Percentiles rank a stretch among this genome's conserved stretches.
Evolutionary conservation across 2,888 invertebrate species (phyloP).

Genomic region (Nipponacmea schrenckii): DNA sequence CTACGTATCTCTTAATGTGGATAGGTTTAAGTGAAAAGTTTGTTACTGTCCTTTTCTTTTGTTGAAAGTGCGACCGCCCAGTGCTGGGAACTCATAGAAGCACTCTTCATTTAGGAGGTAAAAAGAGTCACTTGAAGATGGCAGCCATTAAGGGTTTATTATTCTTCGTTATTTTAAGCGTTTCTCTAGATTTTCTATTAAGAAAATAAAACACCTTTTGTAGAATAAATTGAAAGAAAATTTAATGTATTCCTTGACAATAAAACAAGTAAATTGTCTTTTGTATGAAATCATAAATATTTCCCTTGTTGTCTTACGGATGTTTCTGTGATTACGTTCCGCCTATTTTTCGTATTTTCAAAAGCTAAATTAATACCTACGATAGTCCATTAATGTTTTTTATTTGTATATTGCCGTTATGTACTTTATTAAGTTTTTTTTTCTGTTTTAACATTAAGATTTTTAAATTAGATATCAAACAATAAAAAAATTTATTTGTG

Average conservation of each 20-base stretch:
- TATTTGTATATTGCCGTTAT: no score
- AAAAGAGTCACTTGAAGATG: no score
- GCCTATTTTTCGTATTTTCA: neutral
- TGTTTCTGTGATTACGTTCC: neutral
- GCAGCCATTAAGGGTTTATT: neutral
- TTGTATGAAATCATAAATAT: neutral
- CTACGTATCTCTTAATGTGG: neutral
- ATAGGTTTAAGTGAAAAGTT: conserved; percentile 7
- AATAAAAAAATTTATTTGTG: no score
- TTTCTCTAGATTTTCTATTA: neutral
- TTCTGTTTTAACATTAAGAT: no score
- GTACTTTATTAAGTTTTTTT: no score
- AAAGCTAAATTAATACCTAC: neutral
- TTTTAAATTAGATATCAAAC: no score
- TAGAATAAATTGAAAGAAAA: neutral
- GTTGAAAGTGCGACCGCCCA: neutral
- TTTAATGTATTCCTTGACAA: neutral
- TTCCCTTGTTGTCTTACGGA: neutral
- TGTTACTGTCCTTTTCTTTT: neutral
- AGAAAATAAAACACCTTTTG: neutral
- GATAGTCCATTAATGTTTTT: no score
- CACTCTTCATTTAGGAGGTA: no score
- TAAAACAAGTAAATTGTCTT: neutral
- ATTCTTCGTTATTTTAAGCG: neutral
- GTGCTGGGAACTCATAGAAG: neutral